Evolutionary conservation across 2,888 invertebrate genomes (phyloP).

Genomic region (Tipula lateralis): DNA sequence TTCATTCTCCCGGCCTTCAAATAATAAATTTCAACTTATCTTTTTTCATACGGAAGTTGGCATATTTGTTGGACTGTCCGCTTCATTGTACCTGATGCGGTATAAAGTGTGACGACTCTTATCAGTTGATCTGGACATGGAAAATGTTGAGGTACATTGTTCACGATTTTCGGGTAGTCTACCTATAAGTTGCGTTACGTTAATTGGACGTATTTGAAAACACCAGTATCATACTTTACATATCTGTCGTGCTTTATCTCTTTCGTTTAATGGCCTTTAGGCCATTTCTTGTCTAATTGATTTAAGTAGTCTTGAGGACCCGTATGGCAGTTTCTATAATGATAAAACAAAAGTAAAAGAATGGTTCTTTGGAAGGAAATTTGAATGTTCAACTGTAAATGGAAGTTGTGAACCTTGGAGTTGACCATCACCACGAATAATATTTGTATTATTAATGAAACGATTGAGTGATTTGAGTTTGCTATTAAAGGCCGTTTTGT

Average conservation of each 20-base stretch:
- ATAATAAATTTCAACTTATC: no score
- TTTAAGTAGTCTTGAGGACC: not conserved
- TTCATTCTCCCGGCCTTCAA: no score
- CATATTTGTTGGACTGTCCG: no score
- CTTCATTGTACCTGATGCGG: no score
- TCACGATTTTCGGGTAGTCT: not conserved
- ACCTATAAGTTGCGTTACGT: not conserved
- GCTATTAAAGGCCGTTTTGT: no score
- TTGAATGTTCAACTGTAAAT: not conserved
- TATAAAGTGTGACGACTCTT: no score
- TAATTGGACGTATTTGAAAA: not conserved
- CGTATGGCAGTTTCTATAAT: not conserved
- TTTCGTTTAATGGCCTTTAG: not conserved
- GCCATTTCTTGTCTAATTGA: no score
- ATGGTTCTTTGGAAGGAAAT: not conserved
- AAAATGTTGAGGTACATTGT: no score
- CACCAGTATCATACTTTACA: not conserved
- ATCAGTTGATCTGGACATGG: no score
- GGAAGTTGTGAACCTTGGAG: not conserved
- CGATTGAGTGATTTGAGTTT: no score
- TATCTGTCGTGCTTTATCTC: not conserved
- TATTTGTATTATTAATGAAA: no score
- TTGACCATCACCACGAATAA: not conserved
- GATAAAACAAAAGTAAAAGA: not conserved
- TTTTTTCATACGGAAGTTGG: no score